These are phyloP conservation scores for Chouioia cunea DNA, from an alignment of 2,888 invertebrate species.

Conservation along the genomic window DNA sequence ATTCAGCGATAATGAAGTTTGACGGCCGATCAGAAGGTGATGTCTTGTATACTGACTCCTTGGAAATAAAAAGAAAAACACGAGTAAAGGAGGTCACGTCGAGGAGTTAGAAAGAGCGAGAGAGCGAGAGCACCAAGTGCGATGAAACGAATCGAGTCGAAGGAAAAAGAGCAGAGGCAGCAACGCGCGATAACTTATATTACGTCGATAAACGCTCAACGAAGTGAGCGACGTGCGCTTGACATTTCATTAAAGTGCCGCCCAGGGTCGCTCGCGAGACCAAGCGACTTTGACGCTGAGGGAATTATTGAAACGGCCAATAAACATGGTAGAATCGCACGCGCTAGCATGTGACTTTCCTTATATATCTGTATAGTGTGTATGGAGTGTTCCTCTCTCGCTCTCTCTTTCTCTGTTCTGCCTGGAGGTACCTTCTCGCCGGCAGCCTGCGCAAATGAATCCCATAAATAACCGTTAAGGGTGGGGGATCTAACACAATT, in stretches of 20 bases:
- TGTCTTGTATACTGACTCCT: background rate
- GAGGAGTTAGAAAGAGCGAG: background rate
- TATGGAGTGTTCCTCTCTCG: background rate
- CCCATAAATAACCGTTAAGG: constrained; percentile 43
- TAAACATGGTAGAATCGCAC: constrained; percentile 31
- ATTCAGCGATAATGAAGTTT: constrained; percentile 26
- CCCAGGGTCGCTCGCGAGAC: background rate
- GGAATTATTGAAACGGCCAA: constrained; percentile 46
- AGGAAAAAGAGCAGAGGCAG: constrained; percentile 11
- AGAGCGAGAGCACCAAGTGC: background rate
- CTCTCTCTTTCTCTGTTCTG: background rate
- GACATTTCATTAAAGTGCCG: constrained; percentile 48
- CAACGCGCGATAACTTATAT: constrained; percentile 45
- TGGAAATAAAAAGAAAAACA: constrained; percentile 12
- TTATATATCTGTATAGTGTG: background rate
- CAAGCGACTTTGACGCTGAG: constrained; percentile 33
- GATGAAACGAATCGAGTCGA: too few species aligned
- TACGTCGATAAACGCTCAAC: constrained; percentile 43
- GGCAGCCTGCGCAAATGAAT: constrained; percentile 40
- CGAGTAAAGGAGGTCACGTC: background rate
- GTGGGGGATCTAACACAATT: constrained; percentile 35
- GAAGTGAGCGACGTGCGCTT: constrained; percentile 41
- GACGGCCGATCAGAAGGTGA: constrained; percentile 3
- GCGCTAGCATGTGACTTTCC: constrained; percentile 5
- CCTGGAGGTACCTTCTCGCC: constrained; percentile 24